These are phyloP conservation scores for Biston stratarius DNA, from an alignment of 2,888 invertebrate genomes.

Conservation along the genomic window DNA sequence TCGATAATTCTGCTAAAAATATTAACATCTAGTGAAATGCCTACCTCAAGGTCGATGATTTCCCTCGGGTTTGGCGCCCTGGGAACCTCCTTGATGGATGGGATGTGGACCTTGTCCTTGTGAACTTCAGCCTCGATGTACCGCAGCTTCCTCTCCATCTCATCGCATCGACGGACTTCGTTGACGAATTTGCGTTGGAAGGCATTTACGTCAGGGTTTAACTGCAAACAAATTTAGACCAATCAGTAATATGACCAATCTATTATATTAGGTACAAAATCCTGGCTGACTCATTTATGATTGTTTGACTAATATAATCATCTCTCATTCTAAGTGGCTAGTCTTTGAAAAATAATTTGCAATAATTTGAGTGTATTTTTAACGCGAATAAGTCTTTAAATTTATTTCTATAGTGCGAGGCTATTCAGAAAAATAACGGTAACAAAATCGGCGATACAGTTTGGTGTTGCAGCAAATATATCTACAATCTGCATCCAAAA, in stretches of 20 bases:
- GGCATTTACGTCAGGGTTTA: slow-evolving; percentile 94
- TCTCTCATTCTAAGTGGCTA: not conserved
- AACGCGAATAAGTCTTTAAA: too few species aligned
- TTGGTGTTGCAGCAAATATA: too few species aligned
- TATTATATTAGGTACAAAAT: not conserved
- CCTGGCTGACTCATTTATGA: too few species aligned
- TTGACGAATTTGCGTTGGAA: slow-evolving; percentile 97
- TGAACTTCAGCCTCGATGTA: slow-evolving; percentile 95
- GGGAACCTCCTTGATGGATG: slow-evolving; percentile 91
- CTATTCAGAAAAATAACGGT: too few species aligned
- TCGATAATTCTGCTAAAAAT: too few species aligned
- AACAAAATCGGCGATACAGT: too few species aligned
- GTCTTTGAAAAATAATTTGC: not conserved
- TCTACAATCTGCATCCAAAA: too few species aligned
- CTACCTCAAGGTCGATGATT: slow-evolving; percentile 95
- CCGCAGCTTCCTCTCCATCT: slow-evolving; percentile 95
- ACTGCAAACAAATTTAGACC: slow-evolving; percentile 80
- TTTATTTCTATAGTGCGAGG: too few species aligned
- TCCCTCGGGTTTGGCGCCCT: slow-evolving; percentile 93
- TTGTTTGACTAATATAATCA: too few species aligned
- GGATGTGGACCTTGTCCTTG: slow-evolving; percentile 93
- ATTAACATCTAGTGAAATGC: not conserved
- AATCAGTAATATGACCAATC: not conserved
- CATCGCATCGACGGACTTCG: slow-evolving; percentile 96
- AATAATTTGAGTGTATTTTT: too few species aligned